Percentiles rank a stretch among this genome's conserved stretches.
phyloP scores from a whole-genome alignment of 2,113 vertebrate genomes.

The Rattus norvegicus region GRCr8 NC_086028.1:83895001-83895500 shows the following conservation, averaged over 20 bases:
- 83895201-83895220: neutral
- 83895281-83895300: neutral
- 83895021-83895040: neutral
- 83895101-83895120: neutral
- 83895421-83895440: neutral
- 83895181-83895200: neutral
- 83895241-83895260: neutral
- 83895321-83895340: neutral
- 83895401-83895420: neutral
- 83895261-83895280: neutral
- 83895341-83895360: neutral
- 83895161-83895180: neutral
- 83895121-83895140: neutral
- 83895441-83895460: neutral
- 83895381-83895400: neutral
- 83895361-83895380: neutral
- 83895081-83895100: neutral
- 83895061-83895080: neutral
- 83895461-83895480: neutral
- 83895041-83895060: neutral
- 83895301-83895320: neutral
- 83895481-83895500: neutral
- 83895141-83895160: neutral
- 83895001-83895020: conserved; percentile 61
- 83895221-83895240: neutral